These are phyloP conservation scores for Gymnogyps californianus DNA, from an alignment of 2,113 vertebrate species.

Conservation along the genomic window DNA sequence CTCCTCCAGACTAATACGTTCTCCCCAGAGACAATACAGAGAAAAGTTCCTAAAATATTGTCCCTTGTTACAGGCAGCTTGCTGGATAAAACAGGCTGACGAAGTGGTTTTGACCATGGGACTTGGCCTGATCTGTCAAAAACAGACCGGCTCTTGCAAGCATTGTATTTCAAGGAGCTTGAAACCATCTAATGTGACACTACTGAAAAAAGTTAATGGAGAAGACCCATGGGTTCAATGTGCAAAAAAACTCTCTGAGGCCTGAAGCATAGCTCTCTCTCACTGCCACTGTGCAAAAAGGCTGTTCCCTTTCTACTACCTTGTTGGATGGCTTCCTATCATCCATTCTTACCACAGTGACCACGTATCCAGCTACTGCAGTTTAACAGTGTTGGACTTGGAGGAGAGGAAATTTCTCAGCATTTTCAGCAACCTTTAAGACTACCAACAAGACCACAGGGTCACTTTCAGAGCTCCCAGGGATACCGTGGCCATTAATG, in stretches of 20 bases:
- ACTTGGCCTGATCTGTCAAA: neutral
- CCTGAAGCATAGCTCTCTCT: neutral
- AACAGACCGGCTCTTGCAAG: neutral
- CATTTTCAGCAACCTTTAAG: neutral
- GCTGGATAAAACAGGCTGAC: neutral
- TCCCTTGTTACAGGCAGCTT: neutral
- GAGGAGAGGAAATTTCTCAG: neutral
- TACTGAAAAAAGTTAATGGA: neutral
- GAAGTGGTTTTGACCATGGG: neutral
- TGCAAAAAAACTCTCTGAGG: neutral
- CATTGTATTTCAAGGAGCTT: neutral
- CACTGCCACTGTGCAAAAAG: neutral
- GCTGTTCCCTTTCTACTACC: neutral
- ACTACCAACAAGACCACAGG: neutral
- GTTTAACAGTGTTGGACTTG: neutral
- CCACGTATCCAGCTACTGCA: neutral
- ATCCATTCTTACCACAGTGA: neutral
- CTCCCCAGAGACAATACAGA: neutral
- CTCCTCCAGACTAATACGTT: neutral
- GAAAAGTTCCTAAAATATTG: neutral
- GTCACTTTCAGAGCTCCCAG: neutral
- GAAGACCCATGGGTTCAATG: neutral
- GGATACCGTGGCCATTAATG: neutral
- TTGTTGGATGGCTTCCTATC: neutral
- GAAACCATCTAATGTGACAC: neutral